These are phyloP conservation scores for Cryptocephalus primarius DNA, from an alignment of 2,888 invertebrate species.

Conservation along the genomic window DNA sequence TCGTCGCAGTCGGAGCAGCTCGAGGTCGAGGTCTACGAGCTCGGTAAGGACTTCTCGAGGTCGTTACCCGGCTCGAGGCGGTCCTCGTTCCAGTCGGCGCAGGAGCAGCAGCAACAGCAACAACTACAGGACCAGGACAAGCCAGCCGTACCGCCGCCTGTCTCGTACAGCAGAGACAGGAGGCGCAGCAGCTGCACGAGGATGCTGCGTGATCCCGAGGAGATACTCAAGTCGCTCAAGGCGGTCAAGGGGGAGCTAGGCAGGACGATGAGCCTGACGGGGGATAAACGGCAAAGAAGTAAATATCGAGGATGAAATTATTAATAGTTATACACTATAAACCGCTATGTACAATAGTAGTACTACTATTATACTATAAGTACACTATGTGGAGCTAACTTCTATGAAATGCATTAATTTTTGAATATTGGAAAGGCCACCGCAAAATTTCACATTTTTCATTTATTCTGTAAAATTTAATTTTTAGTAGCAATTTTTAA, in stretches of 20 bases:
- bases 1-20: constrained; percentile 84
- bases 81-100: constrained; percentile 67
- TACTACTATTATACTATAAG: too few species aligned
- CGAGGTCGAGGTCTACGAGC: constrained; percentile 67
- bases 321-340: too few species aligned
- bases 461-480: too few species aligned
- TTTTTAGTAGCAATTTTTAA: too few species aligned
- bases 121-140: constrained; percentile 27
- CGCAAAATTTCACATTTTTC: too few species aligned
- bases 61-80: constrained; percentile 76
- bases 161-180: constrained; percentile 53
- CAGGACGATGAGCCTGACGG: constrained; percentile 70
- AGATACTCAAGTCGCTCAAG: constrained; percentile 69
- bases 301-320: constrained; percentile 18
- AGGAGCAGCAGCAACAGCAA: constrained; percentile 30
- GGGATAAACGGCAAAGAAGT: constrained; percentile 49
- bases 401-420: too few species aligned
- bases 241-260: constrained; percentile 74
- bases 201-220: constrained; percentile 65
- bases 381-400: too few species aligned
- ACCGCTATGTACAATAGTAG: too few species aligned
- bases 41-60: constrained; percentile 76
- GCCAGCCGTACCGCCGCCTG: constrained; percentile 41
- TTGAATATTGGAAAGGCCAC: too few species aligned
- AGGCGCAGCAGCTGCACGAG: constrained; percentile 73